A percentile compares a stretch with the other conserved stretches of the same genome.
Conservation (phyloP, 1,140 invertebrate genomes). For the Hylaeus volcanicus region DNA sequence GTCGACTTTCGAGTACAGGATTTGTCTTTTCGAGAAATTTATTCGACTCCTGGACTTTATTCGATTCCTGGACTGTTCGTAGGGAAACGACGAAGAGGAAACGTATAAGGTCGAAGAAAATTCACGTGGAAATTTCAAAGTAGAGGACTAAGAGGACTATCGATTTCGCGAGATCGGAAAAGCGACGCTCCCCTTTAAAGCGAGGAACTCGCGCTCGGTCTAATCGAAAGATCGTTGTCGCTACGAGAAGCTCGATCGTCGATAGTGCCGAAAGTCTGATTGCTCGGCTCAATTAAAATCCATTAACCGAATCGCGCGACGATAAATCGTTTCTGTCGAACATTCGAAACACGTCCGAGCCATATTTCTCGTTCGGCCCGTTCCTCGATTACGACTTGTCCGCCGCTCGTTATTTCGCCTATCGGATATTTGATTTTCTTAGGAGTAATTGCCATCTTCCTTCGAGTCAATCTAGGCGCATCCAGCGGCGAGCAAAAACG, state of each 20-base stretch:
- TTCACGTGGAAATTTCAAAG: no score
- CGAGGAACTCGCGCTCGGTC: neutral
- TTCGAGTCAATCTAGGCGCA: neutral
- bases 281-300: constrained; percentile 55
- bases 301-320: constrained; percentile 42
- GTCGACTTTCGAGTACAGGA: constrained; percentile 2
- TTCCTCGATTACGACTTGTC: constrained; percentile 21
- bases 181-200: neutral
- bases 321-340: constrained; percentile 33
- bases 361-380: constrained; percentile 12
- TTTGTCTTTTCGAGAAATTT: constrained; percentile 13
- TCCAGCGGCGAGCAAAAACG: neutral
- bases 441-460: constrained; percentile 42
- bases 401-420: constrained; percentile 44
- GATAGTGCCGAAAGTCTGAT: constrained; percentile 35
- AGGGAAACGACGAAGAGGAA: neutral
- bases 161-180: no score
- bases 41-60: constrained; percentile 2
- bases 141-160: neutral
- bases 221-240: constrained; percentile 27
- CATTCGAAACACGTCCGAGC: neutral
- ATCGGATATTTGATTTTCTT: constrained; percentile 54
- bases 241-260: neutral
- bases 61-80: constrained; percentile 1
- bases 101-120: no score